Percentiles rank a stretch among this genome's conserved stretches.
Evolutionary conservation across 2,113 vertebrate genomes (phyloP).

Genomic region (Catharus bicknelli): DNA sequence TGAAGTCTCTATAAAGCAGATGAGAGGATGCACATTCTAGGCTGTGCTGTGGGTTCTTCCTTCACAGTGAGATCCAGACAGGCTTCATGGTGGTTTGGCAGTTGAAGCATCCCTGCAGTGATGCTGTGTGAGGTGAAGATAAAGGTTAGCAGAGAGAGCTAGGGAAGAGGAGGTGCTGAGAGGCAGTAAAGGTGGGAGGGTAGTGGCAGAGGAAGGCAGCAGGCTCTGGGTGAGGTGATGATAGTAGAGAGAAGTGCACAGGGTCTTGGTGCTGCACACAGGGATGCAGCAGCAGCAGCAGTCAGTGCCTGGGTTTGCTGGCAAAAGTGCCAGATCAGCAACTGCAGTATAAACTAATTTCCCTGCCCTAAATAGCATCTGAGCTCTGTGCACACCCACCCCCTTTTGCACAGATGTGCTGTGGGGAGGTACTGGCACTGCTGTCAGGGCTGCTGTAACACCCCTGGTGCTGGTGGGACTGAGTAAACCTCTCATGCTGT

Average conservation of each 20-base stretch:
- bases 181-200: background rate
- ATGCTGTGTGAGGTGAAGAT: background rate
- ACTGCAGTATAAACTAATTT: background rate
- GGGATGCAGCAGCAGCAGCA: background rate
- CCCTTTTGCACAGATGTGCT: background rate
- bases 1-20: background rate
- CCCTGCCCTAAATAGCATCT: background rate
- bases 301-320: background rate
- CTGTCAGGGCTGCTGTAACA: background rate
- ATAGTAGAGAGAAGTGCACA: rapidly evolving
- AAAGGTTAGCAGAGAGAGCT: background rate
- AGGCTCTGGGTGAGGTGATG: rapidly evolving
- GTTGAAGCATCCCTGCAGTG: background rate
- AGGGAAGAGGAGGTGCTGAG: background rate
- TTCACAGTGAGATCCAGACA: background rate
- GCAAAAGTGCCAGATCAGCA: background rate
- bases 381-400: background rate
- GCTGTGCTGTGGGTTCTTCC: rapidly evolving
- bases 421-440: rapidly evolving
- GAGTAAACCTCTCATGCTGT: background rate
- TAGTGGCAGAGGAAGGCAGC: background rate
- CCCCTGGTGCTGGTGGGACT: background rate
- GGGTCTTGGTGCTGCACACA: background rate
- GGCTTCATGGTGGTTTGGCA: background rate
- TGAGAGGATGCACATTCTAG: background rate